Percentiles rank a stretch among this genome's conserved stretches.
Evolutionary conservation across 2,113 vertebrate species (phyloP).

Genomic region (Tursiops truncatus): DNA sequence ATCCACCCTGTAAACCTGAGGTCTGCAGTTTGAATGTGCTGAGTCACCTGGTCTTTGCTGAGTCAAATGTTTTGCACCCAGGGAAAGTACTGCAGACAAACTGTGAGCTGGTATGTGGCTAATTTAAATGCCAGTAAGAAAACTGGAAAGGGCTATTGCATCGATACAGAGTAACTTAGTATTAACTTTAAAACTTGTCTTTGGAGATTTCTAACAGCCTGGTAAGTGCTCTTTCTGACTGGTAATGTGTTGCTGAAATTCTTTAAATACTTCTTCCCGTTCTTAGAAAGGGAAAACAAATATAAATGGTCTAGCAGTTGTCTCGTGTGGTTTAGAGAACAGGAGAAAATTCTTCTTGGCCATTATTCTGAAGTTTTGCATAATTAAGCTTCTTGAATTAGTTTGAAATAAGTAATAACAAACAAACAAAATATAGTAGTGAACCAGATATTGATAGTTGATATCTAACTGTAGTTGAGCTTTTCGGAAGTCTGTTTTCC

Average conservation of each 20-base stretch:
- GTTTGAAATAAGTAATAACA: neutral
- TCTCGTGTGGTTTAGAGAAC: neutral
- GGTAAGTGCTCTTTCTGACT: neutral
- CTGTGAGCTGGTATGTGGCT: neutral
- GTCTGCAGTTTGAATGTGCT: neutral
- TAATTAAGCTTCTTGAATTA: neutral
- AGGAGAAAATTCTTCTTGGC: neutral
- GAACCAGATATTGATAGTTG: neutral
- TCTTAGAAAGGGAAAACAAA: conserved; percentile 34
- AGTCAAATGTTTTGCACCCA: neutral
- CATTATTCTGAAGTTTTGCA: neutral
- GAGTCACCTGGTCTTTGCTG: conserved; percentile 9
- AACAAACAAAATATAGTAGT: neutral
- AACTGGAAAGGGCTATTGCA: neutral
- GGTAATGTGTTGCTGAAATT: neutral
- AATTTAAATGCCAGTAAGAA: neutral
- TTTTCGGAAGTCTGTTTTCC: neutral
- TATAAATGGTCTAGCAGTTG: neutral
- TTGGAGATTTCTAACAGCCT: neutral
- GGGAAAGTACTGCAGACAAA: conserved; percentile 6
- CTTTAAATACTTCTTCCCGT: neutral
- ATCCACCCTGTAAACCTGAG: neutral
- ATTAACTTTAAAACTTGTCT: neutral
- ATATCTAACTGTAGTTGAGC: neutral
- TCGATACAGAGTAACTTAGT: neutral